Evolutionary conservation across 1,140 invertebrate species (phyloP).

Genomic region (Drosophila kohkoa): DNA sequence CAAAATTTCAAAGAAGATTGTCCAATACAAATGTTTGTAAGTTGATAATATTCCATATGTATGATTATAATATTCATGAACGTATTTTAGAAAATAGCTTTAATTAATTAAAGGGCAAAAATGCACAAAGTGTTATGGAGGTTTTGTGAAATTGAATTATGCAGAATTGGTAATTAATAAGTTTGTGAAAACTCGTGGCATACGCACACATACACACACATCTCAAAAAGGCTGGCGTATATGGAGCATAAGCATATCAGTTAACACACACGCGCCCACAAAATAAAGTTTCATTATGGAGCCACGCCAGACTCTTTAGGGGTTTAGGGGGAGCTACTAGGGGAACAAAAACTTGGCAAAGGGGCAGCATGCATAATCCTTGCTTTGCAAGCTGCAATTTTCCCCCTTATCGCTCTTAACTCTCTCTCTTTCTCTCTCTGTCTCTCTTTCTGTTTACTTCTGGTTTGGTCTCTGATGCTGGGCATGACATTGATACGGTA

Average conservation of each 20-base stretch:
- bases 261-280: constrained; percentile 37
- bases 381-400: constrained; percentile 42
- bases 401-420: background rate
- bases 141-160: constrained; percentile 7
- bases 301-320: constrained; percentile 24
- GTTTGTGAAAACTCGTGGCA: constrained; percentile 46
- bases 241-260: constrained; percentile 24
- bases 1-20: no score
- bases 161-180: constrained; percentile 66
- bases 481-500: constrained; percentile 62
- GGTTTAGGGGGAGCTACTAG: background rate
- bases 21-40: no score
- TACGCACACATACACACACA: constrained; percentile 37
- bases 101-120: background rate
- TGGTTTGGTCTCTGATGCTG: constrained; percentile 11
- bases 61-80: no score
- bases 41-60: no score
- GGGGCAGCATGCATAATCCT: constrained; percentile 47
- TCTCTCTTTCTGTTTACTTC: background rate
- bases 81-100: background rate
- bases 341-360: background rate
- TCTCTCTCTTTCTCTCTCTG: background rate
- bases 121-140: background rate
- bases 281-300: constrained; percentile 52
- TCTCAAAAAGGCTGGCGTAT: background rate